Conservation (phyloP, 2,888 invertebrate genomes). For the Ectropis crepuscularia region DNA sequence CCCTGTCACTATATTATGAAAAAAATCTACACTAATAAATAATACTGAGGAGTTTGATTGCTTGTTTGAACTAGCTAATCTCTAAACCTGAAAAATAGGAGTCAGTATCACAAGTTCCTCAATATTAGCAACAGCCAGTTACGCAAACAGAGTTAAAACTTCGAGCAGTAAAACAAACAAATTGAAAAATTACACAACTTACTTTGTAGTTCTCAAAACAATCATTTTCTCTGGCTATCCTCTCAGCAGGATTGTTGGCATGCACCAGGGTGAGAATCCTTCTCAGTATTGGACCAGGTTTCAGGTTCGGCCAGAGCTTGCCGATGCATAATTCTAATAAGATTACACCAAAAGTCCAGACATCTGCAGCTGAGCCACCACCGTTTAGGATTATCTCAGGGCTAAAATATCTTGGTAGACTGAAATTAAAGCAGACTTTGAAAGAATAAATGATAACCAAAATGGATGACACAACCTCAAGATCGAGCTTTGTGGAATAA, state of each 20-base stretch:
- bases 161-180: no score
- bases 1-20: no score
- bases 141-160: no score
- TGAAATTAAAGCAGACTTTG: slow-evolving; percentile 67
- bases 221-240: slow-evolving; percentile 92
- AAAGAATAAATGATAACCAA: no score
- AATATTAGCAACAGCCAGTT: no score
- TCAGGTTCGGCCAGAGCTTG: slow-evolving; percentile 89
- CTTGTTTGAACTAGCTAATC: no score
- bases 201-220: slow-evolving; percentile 87
- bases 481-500: no score
- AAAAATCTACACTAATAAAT: no score
- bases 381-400: slow-evolving; percentile 91
- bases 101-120: no score
- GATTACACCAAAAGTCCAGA: slow-evolving; percentile 98
- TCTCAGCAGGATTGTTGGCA: slow-evolving; percentile 80
- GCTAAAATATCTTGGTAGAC: slow-evolving; percentile 91
- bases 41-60: no score
- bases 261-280: slow-evolving; percentile 91
- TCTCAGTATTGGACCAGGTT: slow-evolving; percentile 89
- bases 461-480: no score
- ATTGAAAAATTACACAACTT: slow-evolving; percentile 27
- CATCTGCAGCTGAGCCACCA: slow-evolving; percentile 92
- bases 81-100: no score
- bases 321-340: slow-evolving; percentile 91